phyloP scores from a whole-genome alignment of 2,113 vertebrate genomes.

The Oryzias curvinotus region DNA sequence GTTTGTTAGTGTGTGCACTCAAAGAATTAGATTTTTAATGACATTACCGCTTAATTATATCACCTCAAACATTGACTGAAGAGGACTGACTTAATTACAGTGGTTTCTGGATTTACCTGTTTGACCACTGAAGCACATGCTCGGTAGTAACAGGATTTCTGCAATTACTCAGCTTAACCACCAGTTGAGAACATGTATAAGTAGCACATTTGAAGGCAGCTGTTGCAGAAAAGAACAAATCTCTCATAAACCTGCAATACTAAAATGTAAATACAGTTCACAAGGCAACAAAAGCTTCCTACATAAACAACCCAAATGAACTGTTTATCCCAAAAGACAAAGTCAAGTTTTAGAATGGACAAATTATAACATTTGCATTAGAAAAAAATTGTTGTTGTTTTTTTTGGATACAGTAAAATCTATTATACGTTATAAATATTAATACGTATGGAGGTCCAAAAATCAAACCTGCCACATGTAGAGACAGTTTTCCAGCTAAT shows the following conservation, averaged over 20 bases:
- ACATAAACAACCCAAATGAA: background rate
- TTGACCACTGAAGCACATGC: constrained; percentile 17
- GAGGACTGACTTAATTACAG: constrained; percentile 28
- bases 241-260: background rate
- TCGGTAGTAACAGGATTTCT: constrained; percentile 1
- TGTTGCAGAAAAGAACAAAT: background rate
- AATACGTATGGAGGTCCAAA: no score
- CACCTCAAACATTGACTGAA: constrained; percentile 46
- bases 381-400: no score
- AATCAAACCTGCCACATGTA: no score
- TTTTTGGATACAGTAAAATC: no score
- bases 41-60: constrained; percentile 45
- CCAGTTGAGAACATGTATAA: constrained; percentile 3
- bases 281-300: background rate
- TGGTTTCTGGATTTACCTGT: constrained; percentile 42
- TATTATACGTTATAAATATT: no score
- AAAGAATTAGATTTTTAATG: constrained; percentile 27
- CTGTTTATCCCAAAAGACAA: no score
- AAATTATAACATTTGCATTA: no score
- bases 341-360: no score
- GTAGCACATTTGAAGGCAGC: background rate
- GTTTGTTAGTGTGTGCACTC: constrained; percentile 25
- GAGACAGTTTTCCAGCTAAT: no score
- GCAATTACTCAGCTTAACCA: constrained; percentile 7
- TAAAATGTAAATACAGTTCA: background rate